These are phyloP conservation scores for Megalops cyprinoides DNA, from an alignment of 2,797 vertebrate species.

Conservation along the genomic window DNA sequence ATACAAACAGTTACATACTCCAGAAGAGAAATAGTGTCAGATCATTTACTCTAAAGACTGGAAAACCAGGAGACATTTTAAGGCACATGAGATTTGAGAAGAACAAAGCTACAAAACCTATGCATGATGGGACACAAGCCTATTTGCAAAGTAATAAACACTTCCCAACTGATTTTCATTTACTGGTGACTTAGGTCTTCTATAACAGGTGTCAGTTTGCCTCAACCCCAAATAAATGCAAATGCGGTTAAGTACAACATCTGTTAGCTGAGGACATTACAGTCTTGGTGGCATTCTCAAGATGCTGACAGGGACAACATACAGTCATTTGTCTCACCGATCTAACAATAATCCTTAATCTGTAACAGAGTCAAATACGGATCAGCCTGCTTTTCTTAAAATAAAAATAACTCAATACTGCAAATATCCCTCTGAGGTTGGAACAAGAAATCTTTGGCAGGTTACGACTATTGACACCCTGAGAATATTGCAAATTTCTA, in stretches of 20 bases:
- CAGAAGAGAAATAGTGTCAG: background rate
- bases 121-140: too few relatives aligned
- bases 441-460: too few relatives aligned
- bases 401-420: background rate
- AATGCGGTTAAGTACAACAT: background rate
- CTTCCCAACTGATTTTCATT: too few relatives aligned
- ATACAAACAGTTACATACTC: conserved; percentile 18
- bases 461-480: too few relatives aligned
- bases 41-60: background rate
- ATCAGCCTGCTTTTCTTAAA: background rate
- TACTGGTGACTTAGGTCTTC: too few relatives aligned
- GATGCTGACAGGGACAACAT: background rate
- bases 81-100: background rate
- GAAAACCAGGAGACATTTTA: background rate
- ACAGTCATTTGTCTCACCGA: background rate
- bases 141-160: too few relatives aligned
- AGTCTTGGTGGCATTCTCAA: background rate
- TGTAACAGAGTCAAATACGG: background rate
- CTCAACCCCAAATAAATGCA: background rate
- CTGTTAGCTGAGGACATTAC: background rate
- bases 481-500: too few relatives aligned
- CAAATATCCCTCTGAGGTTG: background rate
- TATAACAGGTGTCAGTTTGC: too few relatives aligned
- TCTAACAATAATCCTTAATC: background rate
- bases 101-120: too few relatives aligned